Evolutionary conservation across 2,888 invertebrate genomes (phyloP).

Genomic region (Tigriopus californicus): DNA sequence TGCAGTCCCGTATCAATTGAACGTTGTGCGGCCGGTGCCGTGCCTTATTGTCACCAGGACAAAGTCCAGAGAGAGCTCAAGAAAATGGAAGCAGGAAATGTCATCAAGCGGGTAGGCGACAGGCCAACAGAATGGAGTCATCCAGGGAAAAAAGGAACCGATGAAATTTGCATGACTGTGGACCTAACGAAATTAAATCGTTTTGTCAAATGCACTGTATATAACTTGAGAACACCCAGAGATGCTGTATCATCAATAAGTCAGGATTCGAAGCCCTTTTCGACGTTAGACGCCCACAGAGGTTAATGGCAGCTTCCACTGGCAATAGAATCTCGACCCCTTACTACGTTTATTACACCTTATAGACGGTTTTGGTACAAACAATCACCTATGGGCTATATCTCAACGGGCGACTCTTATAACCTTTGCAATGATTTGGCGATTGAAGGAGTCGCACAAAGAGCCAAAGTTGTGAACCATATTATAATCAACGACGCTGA

Average conservation of each 20-base stretch:
- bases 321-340: neutral
- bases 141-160: neutral
- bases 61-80: neutral
- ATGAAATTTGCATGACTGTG: neutral
- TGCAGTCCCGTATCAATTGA: too few species aligned
- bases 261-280: neutral
- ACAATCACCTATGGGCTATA: neutral
- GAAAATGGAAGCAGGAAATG: neutral
- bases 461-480: neutral
- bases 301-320: constrained; percentile 11
- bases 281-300: neutral
- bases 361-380: neutral
- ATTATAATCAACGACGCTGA: neutral
- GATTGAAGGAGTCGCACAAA: neutral
- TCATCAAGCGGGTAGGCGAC: neutral
- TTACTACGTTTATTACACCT: neutral
- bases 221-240: constrained; percentile 1
- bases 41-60: neutral
- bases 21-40: neutral
- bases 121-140: neutral
- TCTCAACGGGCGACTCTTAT: neutral
- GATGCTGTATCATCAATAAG: neutral
- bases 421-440: neutral
- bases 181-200: constrained; percentile 3
- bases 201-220: constrained; percentile 1